Conservation (phyloP, 2,113 vertebrate genomes). For the Brachyhypopomus occidentalis region DNA sequence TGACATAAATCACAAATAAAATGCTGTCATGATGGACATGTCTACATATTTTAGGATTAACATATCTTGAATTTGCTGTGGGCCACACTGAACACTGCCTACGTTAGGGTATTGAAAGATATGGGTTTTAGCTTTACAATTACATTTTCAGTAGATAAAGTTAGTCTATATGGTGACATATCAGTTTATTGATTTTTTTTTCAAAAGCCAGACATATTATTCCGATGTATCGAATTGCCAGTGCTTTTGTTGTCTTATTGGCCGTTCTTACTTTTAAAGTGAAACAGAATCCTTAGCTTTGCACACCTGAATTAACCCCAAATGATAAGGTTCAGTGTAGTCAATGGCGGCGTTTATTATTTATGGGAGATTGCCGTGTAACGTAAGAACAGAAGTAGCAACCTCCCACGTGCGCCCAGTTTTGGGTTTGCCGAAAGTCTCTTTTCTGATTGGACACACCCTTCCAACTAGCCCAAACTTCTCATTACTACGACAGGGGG, state of each 20-base stretch:
- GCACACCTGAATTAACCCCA: no score
- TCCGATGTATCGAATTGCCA: not conserved
- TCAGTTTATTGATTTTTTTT: not conserved
- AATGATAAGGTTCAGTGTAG: no score
- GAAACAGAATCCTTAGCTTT: no score
- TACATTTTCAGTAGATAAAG: no score
- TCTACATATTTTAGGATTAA: no score
- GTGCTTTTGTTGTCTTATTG: not conserved
- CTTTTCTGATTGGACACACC: conserved; percentile 78
- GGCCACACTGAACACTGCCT: no score
- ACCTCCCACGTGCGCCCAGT: conserved; percentile 58
- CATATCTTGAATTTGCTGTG: no score
- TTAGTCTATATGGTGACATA: not conserved
- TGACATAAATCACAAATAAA: no score
- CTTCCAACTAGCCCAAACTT: conserved; percentile 46
- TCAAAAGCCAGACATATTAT: not conserved
- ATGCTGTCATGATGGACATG: no score
- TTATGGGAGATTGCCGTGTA: not conserved
- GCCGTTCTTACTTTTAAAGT: no score
- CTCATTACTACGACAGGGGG: conserved; percentile 48
- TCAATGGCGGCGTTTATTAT: not conserved
- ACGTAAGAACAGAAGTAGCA: not conserved
- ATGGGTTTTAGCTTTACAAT: no score
- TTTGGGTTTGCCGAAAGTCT: conserved; percentile 63
- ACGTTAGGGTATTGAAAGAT: no score